Evolutionary conservation across 2,797 vertebrate genomes (phyloP), one percentile per base, ranked within the genome.

Genomic region (Ispidina picta): DNA sequence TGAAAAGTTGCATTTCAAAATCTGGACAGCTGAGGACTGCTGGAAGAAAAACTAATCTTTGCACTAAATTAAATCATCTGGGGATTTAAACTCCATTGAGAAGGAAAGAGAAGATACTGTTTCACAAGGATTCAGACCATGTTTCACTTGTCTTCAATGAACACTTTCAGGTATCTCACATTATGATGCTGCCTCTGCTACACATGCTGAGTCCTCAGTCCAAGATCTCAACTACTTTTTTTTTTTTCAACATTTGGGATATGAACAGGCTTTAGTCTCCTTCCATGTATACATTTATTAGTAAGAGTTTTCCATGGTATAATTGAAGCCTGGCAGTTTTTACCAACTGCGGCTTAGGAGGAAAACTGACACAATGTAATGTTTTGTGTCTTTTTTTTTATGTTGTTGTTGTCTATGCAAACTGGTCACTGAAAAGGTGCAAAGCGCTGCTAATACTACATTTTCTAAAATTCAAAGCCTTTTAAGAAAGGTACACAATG

Each of bases 401-500:
- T 51, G 25, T 15, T 28, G 49, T 26, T 15, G 48, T 28, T 72
- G 43, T 84, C 68, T 46, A 1, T 15, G 15, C 86, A 93, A 89
- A 91, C 92, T 28, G 82, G 92, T 85, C 87, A 72, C 86, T 95
- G 82, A 96, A 96, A 96, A 97, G 93, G 94, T 92, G 94, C 74
- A 96, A 92, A 95, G 95, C 55, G 17, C 83, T 84, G 84, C 86
- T 91, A 82, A 85, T 88, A 96, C 78, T 96, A 90, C 46, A 6
- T 93, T 96, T 96, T 93, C 93, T 96, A 88, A 96, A 91, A 95
- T 92, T 94, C 93, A 95, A 97, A 97, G 95, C 92, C 94, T 93
- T 97, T 97, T 94, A 96, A 97, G 90, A 94, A 96, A 97, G 93
- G 95, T 96, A 96, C 87, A 96, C 93, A 97, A 96, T 95, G 93